Evolutionary conservation across 2,113 vertebrate species (phyloP).

Genomic region (Asarcornis scutulata): DNA sequence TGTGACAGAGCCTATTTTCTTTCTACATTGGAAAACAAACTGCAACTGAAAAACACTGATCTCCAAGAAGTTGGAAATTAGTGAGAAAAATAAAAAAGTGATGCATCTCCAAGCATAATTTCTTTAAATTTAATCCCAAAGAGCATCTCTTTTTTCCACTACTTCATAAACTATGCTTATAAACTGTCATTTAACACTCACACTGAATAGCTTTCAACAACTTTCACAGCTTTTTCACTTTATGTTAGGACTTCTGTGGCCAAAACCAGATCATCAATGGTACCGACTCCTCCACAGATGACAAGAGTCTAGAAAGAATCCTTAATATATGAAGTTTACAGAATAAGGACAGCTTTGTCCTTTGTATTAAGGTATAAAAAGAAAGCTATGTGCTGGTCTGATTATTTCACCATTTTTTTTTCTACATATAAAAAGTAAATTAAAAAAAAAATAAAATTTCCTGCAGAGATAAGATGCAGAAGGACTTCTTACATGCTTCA

Average conservation of each 20-base stretch:
- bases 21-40: background rate
- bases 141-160: background rate
- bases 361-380: too few species aligned
- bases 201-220: background rate
- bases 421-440: too few species aligned
- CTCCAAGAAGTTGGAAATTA: background rate
- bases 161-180: background rate
- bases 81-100: background rate
- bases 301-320: background rate
- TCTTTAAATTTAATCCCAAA: background rate
- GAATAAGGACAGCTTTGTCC: background rate
- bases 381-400: background rate
- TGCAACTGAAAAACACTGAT: background rate
- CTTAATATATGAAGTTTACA: background rate
- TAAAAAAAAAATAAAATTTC: background rate
- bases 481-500: background rate
- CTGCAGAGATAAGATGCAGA: background rate
- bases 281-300: background rate
- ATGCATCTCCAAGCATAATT: background rate
- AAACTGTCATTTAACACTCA: background rate
- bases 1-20: background rate
- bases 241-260: background rate
- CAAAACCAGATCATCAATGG: background rate
- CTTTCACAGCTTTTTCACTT: fast-evolving
- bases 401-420: background rate